Evolutionary conservation across 2,888 invertebrate species (phyloP).

Genomic region (Cephonodes hylas): DNA sequence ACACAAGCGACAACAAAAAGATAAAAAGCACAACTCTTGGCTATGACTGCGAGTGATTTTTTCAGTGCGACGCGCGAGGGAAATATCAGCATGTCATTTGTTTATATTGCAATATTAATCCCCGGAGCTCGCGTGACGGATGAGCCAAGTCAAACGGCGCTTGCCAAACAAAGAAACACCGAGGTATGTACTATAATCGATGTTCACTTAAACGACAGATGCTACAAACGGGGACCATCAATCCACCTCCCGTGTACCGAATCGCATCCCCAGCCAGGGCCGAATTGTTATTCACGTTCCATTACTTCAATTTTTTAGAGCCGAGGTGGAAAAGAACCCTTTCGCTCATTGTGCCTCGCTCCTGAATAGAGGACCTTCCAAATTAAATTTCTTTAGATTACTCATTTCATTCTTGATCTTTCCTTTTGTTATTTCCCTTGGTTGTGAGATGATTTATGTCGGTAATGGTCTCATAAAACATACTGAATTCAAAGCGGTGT

Average conservation of each 20-base stretch:
- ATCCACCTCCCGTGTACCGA: conserved; percentile 58
- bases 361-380: conserved; percentile 65
- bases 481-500: conserved; percentile 36
- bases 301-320: conserved; percentile 80
- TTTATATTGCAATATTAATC: conserved; percentile 70
- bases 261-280: conserved; percentile 40
- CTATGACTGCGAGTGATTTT: conserved; percentile 28
- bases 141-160: conserved; percentile 66
- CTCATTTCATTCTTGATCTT: too few relatives aligned
- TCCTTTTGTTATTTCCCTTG: conserved; percentile 34
- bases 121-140: conserved; percentile 57
- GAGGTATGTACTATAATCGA: conserved; percentile 76
- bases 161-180: conserved; percentile 72
- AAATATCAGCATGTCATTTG: conserved; percentile 68
- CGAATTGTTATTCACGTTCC: conserved; percentile 80
- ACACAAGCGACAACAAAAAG: conserved; percentile 19
- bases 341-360: conserved; percentile 75
- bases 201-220: conserved; percentile 79
- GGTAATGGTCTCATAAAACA: conserved; percentile 22
- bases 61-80: conserved; percentile 39
- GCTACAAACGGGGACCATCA: conserved; percentile 79
- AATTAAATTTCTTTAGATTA: conserved; percentile 69
- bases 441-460: conserved; percentile 8
- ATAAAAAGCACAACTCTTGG: not conserved
- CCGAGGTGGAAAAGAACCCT: conserved; percentile 74